These are phyloP conservation scores for Etheostoma cragini DNA, from an alignment of 2,113 vertebrate genomes.

Conservation along the genomic window DNA sequence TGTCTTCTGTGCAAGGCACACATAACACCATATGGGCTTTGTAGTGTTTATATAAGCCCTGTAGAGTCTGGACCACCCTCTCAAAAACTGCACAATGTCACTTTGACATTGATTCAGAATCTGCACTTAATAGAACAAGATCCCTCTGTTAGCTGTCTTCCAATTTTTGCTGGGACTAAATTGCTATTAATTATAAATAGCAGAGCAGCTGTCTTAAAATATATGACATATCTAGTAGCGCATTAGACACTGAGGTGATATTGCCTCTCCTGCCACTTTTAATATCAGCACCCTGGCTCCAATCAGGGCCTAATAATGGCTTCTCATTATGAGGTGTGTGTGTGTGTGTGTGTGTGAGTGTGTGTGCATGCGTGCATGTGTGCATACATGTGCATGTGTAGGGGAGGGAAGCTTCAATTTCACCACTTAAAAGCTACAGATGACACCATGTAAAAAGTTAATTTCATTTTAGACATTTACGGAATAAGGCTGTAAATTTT, in stretches of 20 bases:
- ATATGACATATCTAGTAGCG: slow-evolving; percentile 77
- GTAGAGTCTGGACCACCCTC: slow-evolving; percentile 66
- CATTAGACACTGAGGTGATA: slow-evolving; percentile 76
- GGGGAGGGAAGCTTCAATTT: slow-evolving; percentile 61
- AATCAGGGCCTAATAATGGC: slow-evolving; percentile 84
- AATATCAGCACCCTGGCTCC: slow-evolving; percentile 79
- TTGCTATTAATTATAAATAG: slow-evolving; percentile 84
- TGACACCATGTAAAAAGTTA: slow-evolving; percentile 83
- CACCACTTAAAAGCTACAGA: slow-evolving; percentile 80
- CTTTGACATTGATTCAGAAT: slow-evolving; percentile 76
- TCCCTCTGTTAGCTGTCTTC: slow-evolving; percentile 70
- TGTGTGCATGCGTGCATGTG: slow-evolving; percentile 30
- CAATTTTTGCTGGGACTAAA: slow-evolving; percentile 75
- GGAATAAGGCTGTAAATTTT: slow-evolving; percentile 78
- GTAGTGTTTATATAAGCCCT: slow-evolving; percentile 68
- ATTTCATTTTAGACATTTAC: slow-evolving; percentile 82
- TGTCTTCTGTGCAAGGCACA: slow-evolving; percentile 44
- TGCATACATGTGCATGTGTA: slow-evolving; percentile 1
- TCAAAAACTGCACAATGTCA: slow-evolving; percentile 67
- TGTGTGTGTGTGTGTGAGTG: slow-evolving; percentile 28
- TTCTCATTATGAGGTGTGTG: slow-evolving; percentile 77
- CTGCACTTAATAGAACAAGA: slow-evolving; percentile 75
- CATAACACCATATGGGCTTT: slow-evolving; percentile 57
- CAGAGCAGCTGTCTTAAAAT: slow-evolving; percentile 83
- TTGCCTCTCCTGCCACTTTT: slow-evolving; percentile 83